Base-by-base conservation (phyloP, 2,797 vertebrate genomes). In the Brachyrhaphis roseni region DNA sequence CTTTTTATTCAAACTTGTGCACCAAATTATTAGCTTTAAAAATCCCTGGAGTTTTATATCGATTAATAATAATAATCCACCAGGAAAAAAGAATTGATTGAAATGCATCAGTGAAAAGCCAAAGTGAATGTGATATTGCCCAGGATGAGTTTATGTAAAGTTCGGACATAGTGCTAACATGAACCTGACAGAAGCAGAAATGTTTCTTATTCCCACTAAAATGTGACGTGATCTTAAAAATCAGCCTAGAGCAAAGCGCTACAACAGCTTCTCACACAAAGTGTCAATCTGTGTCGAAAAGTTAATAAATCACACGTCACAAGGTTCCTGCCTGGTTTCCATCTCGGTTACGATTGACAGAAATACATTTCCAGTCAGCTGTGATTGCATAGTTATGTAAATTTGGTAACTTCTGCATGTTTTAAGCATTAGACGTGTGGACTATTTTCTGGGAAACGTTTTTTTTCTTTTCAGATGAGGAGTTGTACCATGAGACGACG, bases 361-460 rank as follows among this genome's bases (percentile, higher is more conserved):
- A 79, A 81, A 20, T 49, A 86, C 83, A 81, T 86, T 89, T 89
- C 84, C 80, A 45, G 51, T 72, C 70, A 76, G 79, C 75, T 80
- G 83, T 76, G 74, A 73, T 83, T 76, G 55, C 71, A 46, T 86
- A 87, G 86, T 90, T 85, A 90, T 59, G 76, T 72, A 85, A 82
- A 74, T 79, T 78, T 80, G 88, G 80, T 78, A 87, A 79, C 84
- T 83, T 64, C 73, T 26, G 78, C 85, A 76, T 53, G 74, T 72
- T 77, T 77, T 76, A 86, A 81, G 74, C 90, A 91, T 92, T 90
- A 91, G 78, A 82, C 76, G 83, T 80, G 86, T 79, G 84, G 74
- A 89, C 76, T 31, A 72, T 78, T 23, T 79, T 79, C 86, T 64
- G 70, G 77, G 80, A 92, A 46, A 46, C 5, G 4, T n/a, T 43